Percentiles rank a stretch among this genome's conserved stretches.
Evolutionary conservation across 2,797 vertebrate genomes (phyloP).

Genomic region (Paedocypris micromegethes): DNA sequence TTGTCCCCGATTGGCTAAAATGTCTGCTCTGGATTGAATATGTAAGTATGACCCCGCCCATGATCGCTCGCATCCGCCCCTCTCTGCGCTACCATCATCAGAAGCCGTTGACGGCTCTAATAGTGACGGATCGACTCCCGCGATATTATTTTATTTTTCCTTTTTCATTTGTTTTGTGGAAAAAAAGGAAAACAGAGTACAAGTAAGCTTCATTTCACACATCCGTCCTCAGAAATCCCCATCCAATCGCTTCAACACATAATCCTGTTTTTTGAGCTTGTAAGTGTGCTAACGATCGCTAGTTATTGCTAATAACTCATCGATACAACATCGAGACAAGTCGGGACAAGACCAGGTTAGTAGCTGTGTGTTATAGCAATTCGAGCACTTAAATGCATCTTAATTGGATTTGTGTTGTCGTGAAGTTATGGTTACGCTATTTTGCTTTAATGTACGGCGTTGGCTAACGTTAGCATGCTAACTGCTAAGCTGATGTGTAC

Average conservation of each 20-base stretch:
- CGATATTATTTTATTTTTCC: constrained; percentile 62
- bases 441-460: constrained; percentile 13
- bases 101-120: constrained; percentile 80
- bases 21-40: constrained; percentile 24
- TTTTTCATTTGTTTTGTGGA: constrained; percentile 69
- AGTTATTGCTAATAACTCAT: constrained; percentile 59
- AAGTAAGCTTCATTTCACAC: constrained; percentile 63
- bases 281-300: constrained; percentile 41
- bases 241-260: constrained; percentile 27
- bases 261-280: constrained; percentile 36
- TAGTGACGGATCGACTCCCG: constrained; percentile 64
- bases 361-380: constrained; percentile 44
- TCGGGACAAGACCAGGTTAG: constrained; percentile 79
- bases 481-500: constrained; percentile 13
- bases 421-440: not conserved
- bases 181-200: constrained; percentile 61
- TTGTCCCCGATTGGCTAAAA: constrained; percentile 33
- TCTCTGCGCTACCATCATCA: constrained; percentile 60
- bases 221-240: constrained; percentile 40
- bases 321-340: constrained; percentile 77
- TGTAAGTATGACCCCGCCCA: constrained; percentile 44
- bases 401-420: not conserved
- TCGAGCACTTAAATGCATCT: not conserved
- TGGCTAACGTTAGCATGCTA: constrained; percentile 31
- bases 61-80: constrained; percentile 39